Evolutionary conservation across 2,113 vertebrate genomes (phyloP).

Genomic region (Maylandia zebra): DNA sequence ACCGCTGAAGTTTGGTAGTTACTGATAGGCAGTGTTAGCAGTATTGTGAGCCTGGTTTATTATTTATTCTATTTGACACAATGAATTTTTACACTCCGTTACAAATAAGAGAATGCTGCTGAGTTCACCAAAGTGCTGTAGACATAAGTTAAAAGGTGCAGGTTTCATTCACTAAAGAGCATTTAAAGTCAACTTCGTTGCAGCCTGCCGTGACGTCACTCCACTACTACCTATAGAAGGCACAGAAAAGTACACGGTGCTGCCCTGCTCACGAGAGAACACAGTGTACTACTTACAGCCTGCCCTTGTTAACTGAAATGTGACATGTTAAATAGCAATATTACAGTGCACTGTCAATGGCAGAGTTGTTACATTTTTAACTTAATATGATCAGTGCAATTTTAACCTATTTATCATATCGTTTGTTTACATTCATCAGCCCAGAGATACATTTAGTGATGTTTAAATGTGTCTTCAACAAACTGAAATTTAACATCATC

Average conservation of each 20-base stretch:
- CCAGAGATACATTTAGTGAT: background rate
- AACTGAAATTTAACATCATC: background rate
- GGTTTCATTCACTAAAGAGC: background rate
- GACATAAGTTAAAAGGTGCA: background rate
- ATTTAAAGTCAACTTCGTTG: background rate
- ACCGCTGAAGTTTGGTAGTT: background rate
- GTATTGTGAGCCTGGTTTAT: background rate
- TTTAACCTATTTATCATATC: conserved; percentile 8
- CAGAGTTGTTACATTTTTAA: background rate
- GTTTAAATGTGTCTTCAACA: background rate
- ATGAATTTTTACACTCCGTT: background rate
- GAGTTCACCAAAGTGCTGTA: background rate
- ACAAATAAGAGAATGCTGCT: background rate
- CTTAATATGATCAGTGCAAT: background rate
- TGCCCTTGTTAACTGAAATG: background rate
- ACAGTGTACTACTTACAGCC: conserved; percentile 44
- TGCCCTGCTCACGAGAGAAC: conserved; percentile 32
- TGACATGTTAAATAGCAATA: background rate
- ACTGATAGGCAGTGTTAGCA: background rate
- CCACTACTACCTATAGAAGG: background rate
- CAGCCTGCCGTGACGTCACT: background rate
- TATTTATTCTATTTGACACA: background rate
- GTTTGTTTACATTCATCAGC: background rate
- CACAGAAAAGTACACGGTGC: conserved; percentile 9
- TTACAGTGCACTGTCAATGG: background rate